phyloP scores from a whole-genome alignment of 2,797 vertebrate species.

The Fundulus diaphanus region DNA sequence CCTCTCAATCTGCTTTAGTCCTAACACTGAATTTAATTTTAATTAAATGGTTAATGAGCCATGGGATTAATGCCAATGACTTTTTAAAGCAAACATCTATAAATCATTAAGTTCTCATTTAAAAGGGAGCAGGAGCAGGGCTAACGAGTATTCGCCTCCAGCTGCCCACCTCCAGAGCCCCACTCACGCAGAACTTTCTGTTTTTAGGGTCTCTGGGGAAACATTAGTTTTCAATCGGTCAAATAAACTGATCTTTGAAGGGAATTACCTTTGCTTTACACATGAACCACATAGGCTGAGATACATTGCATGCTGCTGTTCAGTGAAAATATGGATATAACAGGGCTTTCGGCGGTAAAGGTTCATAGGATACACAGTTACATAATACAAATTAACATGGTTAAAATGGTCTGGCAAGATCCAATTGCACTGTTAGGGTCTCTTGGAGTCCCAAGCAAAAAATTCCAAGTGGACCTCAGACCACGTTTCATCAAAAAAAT shows the following conservation, averaged over 20 bases:
- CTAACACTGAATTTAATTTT: constrained; percentile 87
- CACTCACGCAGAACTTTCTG: constrained; percentile 2
- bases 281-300: constrained; percentile 15
- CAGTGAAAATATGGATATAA: not conserved
- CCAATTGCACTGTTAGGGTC: too few relatives aligned
- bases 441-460: too few relatives aligned
- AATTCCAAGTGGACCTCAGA: too few relatives aligned
- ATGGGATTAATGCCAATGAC: constrained; percentile 89
- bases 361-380: too few relatives aligned
- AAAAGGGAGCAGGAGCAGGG: constrained; percentile 71
- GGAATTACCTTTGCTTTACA: constrained; percentile 36
- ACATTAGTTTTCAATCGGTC: constrained; percentile 42
- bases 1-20: constrained; percentile 85
- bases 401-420: too few relatives aligned
- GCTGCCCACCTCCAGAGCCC: constrained; percentile 56
- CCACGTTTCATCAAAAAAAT: too few relatives aligned
- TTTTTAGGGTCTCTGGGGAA: constrained; percentile 17
- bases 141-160: constrained; percentile 75
- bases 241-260: constrained; percentile 42
- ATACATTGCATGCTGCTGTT: not conserved
- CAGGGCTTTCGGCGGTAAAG: not conserved
- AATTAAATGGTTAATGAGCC: constrained; percentile 90
- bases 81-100: constrained; percentile 90
- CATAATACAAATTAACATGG: too few relatives aligned
- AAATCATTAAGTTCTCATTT: constrained; percentile 86